These are phyloP conservation scores for Sicus ferrugineus DNA, from an alignment of 2,888 invertebrate species.

Conservation along the genomic window DNA sequence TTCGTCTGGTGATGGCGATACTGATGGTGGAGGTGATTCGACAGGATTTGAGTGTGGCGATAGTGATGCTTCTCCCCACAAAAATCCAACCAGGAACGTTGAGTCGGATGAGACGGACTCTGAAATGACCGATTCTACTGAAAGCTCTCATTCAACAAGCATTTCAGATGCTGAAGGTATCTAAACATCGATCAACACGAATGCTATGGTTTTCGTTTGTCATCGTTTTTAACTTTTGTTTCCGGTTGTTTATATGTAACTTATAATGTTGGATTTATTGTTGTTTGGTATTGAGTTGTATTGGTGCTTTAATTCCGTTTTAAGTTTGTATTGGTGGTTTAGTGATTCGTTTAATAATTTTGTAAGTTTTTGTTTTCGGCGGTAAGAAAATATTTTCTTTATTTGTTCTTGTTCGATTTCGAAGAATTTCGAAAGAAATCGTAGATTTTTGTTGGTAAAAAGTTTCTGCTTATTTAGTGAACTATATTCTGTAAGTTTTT, in stretches of 20 bases:
- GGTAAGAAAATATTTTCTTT: no score
- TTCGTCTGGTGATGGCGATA: slow-evolving; percentile 29
- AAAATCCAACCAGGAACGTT: slow-evolving; percentile 42
- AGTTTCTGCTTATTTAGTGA: no score
- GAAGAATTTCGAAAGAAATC: no score
- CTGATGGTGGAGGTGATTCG: slow-evolving; percentile 23
- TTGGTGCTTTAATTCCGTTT: background rate
- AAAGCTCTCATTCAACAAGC: slow-evolving; percentile 64
- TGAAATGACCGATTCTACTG: slow-evolving; percentile 65
- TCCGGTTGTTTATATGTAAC: slow-evolving; percentile 33
- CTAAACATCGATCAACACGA: slow-evolving; percentile 22
- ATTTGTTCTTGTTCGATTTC: no score
- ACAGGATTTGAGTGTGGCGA: slow-evolving; percentile 37
- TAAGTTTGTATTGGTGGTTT: slow-evolving; percentile 11
- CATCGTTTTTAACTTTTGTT: slow-evolving; percentile 31
- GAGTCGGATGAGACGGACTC: slow-evolving; percentile 68
- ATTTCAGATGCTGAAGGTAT: slow-evolving; percentile 59
- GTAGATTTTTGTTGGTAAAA: no score
- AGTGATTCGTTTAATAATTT: background rate
- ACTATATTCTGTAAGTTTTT: no score
- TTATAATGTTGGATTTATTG: slow-evolving; percentile 23
- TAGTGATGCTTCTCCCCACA: slow-evolving; percentile 30
- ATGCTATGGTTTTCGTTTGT: slow-evolving; percentile 34
- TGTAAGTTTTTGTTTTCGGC: no score
- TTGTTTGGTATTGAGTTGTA: slow-evolving; percentile 18